A percentile compares a stretch with the other conserved stretches of the same genome.
Conservation (phyloP, 2,797 vertebrate species). For the Pseudotriccus pelzelni region DNA sequence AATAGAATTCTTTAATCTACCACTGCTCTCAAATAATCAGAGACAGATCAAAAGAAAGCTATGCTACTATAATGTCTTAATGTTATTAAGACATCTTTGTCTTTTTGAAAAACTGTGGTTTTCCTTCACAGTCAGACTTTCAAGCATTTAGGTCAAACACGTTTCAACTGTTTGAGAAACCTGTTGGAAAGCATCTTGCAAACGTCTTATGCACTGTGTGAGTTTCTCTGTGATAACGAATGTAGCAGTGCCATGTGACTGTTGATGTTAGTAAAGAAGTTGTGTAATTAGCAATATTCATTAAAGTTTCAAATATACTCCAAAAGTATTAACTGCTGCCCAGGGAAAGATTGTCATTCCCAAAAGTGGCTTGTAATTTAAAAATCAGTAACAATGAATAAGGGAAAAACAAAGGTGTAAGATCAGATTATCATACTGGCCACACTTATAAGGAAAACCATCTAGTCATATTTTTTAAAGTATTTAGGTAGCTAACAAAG, state of each 20-base stretch:
- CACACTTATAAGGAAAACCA: not conserved
- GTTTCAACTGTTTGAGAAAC: not conserved
- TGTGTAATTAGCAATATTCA: not conserved
- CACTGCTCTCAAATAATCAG: not conserved
- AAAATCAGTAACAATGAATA: not conserved
- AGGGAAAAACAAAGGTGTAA: not conserved
- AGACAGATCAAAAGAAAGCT: not conserved
- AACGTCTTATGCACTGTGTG: not conserved
- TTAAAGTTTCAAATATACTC: not conserved
- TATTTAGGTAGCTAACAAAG: not conserved
- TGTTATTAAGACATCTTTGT: not conserved
- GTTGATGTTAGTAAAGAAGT: not conserved
- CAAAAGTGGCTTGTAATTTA: not conserved
- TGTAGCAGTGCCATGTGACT: not conserved
- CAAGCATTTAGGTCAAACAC: not conserved
- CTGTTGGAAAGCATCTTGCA: not conserved
- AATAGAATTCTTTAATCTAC: not conserved
- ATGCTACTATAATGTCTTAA: not conserved
- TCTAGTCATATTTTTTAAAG: not conserved
- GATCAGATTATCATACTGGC: not conserved
- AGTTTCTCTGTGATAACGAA: not conserved
- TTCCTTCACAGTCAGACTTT: not conserved
- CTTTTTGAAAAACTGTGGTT: not conserved
- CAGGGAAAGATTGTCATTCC: not conserved
- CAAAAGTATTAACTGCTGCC: not conserved